phyloP scores from a whole-genome alignment of 2,888 invertebrate genomes.

The Idaea aversata region DNA sequence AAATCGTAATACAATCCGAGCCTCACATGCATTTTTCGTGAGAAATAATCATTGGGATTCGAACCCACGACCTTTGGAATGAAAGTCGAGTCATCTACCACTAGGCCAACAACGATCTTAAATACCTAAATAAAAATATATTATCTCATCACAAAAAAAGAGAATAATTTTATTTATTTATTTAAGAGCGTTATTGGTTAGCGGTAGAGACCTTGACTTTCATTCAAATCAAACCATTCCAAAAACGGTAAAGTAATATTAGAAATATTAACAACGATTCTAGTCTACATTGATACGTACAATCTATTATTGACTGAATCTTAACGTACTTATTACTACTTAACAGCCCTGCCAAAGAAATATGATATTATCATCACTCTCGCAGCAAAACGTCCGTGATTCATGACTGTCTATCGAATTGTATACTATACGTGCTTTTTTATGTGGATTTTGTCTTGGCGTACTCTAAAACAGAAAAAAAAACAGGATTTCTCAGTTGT shows the following conservation, averaged over 20 bases:
- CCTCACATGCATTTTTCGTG: no score
- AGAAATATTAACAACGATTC: slow-evolving; percentile 11
- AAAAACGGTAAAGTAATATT: background rate
- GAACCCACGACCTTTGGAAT: no score
- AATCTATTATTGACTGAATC: slow-evolving; percentile 7
- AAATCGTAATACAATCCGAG: no score
- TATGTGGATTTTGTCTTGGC: background rate
- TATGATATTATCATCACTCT: slow-evolving; percentile 11
- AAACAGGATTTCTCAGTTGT: no score
- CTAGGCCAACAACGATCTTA: no score
- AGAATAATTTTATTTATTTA: no score
- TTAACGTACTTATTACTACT: slow-evolving; percentile 6
- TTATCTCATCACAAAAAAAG: no score
- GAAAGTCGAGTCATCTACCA: no score
- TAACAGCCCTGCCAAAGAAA: slow-evolving; percentile 4
- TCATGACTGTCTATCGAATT: background rate
- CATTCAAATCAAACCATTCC: background rate
- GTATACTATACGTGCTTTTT: background rate
- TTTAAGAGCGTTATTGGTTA: no score
- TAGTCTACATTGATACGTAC: slow-evolving; percentile 29
- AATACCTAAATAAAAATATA: no score
- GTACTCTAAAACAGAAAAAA: background rate
- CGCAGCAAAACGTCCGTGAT: background rate
- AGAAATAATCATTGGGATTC: no score
- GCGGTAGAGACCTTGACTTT: no score